Conservation (phyloP, 2,888 invertebrate genomes). For the Acleris cristana region DNA sequence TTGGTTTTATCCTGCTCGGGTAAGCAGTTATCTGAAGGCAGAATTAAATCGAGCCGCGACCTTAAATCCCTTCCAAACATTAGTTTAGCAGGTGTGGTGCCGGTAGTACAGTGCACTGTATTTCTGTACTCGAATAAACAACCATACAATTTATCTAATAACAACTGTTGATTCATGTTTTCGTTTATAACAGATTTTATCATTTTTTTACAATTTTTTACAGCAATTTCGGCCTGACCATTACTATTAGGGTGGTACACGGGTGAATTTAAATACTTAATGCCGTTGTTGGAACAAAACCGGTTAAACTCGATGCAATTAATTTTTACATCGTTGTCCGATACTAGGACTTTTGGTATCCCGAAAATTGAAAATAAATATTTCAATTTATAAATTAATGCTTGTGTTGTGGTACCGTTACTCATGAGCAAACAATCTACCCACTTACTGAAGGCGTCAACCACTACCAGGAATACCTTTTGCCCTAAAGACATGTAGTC, state of each 20-base stretch:
- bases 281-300: constrained; percentile 38
- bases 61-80: constrained; percentile 42
- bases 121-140: constrained; percentile 44
- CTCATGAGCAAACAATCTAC: constrained; percentile 40
- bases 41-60: constrained; percentile 39
- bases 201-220: constrained; percentile 42
- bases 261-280: constrained; percentile 35
- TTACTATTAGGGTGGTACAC: constrained; percentile 31
- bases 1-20: neutral
- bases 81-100: constrained; percentile 40
- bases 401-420: constrained; percentile 33
- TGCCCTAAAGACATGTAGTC: neutral
- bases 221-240: constrained; percentile 29
- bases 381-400: constrained; percentile 38
- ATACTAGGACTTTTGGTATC: constrained; percentile 26
- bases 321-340: constrained; percentile 36
- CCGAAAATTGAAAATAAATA: constrained; percentile 39
- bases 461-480: constrained; percentile 36
- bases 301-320: constrained; percentile 34
- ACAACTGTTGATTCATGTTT: constrained; percentile 5
- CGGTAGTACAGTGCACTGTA: constrained; percentile 41
- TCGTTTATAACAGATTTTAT: constrained; percentile 38
- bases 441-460: constrained; percentile 40
- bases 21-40: constrained; percentile 6
- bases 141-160: constrained; percentile 36